Evolutionary conservation across 2,888 invertebrate species (phyloP).

Genomic region (Limnephilus marmoratus): DNA sequence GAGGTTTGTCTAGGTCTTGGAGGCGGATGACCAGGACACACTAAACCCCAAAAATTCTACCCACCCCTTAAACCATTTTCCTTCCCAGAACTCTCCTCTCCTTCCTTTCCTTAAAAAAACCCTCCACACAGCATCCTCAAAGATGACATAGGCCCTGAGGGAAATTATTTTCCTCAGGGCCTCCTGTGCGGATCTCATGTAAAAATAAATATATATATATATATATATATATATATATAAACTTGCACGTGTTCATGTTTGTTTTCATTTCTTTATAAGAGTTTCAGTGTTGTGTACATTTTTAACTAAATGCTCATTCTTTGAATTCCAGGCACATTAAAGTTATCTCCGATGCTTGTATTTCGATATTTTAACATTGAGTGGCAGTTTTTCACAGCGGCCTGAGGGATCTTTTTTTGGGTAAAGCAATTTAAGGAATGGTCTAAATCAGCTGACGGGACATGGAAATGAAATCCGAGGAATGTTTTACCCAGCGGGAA

Average conservation of each 20-base stretch:
- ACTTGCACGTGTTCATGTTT: not conserved
- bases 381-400: not conserved
- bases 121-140: no score
- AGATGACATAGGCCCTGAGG: no score
- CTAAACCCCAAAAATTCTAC: no score
- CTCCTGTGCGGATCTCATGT: no score
- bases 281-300: not conserved
- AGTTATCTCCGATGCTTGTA: not conserved
- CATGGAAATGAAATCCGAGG: slow-evolving; percentile 1
- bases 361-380: not conserved
- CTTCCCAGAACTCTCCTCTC: no score
- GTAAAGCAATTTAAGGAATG: slow-evolving; percentile 29
- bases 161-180: no score
- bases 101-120: no score
- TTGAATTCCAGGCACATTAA: not conserved
- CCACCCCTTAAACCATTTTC: no score
- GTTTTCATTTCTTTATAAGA: not conserved
- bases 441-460: slow-evolving; percentile 32
- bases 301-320: not conserved
- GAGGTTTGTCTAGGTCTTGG: no score
- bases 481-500: slow-evolving; percentile 29
- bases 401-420: slow-evolving; percentile 22
- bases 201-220: no score
- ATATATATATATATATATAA: no score
- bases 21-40: no score